These are phyloP conservation scores for Nephrocerus scutellatus DNA, from an alignment of 2,888 invertebrate genomes.

Conservation along the genomic window DNA sequence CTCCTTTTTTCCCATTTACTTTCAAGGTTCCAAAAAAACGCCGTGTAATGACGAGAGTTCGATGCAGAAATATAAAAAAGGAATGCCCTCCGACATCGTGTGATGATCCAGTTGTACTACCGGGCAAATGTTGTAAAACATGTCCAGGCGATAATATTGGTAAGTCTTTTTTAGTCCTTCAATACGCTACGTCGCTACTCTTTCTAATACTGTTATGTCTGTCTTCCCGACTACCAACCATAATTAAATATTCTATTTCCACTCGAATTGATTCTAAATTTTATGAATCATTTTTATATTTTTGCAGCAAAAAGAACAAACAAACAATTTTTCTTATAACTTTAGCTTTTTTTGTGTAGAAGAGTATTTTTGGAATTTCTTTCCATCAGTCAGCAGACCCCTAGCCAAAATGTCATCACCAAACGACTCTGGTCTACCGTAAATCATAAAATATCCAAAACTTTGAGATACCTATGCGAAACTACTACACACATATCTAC, in stretches of 20 bases:
- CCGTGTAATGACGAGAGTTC: conserved; percentile 79
- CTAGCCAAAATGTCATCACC: too few species aligned
- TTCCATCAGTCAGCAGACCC: too few species aligned
- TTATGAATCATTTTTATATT: conserved; percentile 1
- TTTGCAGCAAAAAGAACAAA: conserved; percentile 4
- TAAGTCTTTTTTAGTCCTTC: conserved; percentile 50
- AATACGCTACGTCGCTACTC: neutral
- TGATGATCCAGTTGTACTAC: conserved; percentile 73
- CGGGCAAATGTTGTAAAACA: conserved; percentile 86
- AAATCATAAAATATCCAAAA: conserved; percentile 28
- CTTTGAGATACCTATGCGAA: too few species aligned
- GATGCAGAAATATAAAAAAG: conserved; percentile 85
- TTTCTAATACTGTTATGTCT: neutral
- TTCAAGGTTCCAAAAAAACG: conserved; percentile 87
- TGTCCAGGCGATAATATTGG: conserved; percentile 74
- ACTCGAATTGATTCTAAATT: too few species aligned
- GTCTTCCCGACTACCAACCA: too few species aligned
- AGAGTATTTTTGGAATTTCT: too few species aligned
- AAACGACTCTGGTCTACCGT: conserved; percentile 23
- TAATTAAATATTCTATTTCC: too few species aligned
- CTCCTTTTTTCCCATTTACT: conserved; percentile 41
- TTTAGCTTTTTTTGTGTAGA: too few species aligned
- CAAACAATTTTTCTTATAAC: conserved; percentile 2
- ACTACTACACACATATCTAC: too few species aligned
- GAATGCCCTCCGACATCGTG: conserved; percentile 85